Base-by-base conservation (phyloP, 1,140 invertebrate species). In the Plutomurus gul region DNA sequence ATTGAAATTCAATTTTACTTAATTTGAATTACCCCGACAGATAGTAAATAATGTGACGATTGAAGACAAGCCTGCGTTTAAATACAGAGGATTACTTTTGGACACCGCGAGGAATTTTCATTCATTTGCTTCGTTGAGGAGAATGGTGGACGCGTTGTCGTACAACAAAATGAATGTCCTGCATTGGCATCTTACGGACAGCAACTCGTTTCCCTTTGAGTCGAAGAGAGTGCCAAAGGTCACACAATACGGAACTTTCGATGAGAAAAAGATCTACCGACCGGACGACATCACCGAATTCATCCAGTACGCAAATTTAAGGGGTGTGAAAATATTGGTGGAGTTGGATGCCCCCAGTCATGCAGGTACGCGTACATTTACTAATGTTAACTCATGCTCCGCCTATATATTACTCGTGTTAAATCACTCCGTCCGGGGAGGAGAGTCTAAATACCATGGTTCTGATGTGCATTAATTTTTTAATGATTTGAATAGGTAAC, bases 291-390 rank as follows among this genome's bases (percentile, higher is more conserved):
- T 86, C 0, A 22, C 39, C 3, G 60, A 83, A 18, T 75, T 87
- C 8, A 70, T 85, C 5, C 51, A 82, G 0, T 95, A 94, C 84
- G 93, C 93, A 0, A 88, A 88, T 71, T 85, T 92, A 6, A 87
- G 93, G 8, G 94, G 94, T 8, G 87, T 95, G 8, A 89, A 93
- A 56, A 87, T 95, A 0, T 86, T 96, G 22, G 88, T 95, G 5
- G 94, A 96, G 87, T 92, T 96, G 37, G 94, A 96, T 86, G 91
- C 93, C 3, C 94, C 94, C 0, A 92, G 94, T 25, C 94, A 96
- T 86, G 92, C 93, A 11, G 94, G 93, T 56, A 91, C 46, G 6
- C 22, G 10, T 22, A 46, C 20, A n/a, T 77, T 22, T 8, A 18
- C 2, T n/a, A n/a, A n/a, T n/a, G n/a, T n/a, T n/a, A n/a, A n/a